Conservation (phyloP, 2,888 invertebrate species). For the Sinelater perroti region DNA sequence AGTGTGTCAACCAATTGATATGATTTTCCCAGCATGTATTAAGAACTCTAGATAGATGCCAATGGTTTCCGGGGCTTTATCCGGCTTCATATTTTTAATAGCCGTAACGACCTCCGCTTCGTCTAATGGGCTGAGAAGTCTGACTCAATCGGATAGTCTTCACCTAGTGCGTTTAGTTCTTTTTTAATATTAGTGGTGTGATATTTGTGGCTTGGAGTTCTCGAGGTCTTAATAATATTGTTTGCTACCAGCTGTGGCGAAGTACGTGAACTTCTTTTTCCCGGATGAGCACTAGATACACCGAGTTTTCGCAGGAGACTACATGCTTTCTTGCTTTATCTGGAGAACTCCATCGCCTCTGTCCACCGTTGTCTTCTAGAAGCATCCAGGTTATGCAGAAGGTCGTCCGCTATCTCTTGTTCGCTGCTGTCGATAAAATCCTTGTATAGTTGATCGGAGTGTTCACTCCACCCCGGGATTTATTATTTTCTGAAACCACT, state of each 20-base stretch:
- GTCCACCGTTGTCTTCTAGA: not conserved
- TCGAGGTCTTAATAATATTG: not conserved
- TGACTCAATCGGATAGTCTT: not conserved
- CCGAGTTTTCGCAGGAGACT: slow-evolving; percentile 25
- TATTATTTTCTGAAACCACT: slow-evolving; percentile 36
- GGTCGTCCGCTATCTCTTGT: not conserved
- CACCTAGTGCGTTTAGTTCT: not conserved
- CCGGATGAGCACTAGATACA: slow-evolving; percentile 1
- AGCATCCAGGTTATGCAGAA: slow-evolving; percentile 1
- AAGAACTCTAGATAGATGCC: not conserved
- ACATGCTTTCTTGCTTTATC: slow-evolving; percentile 32
- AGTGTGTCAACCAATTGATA: not conserved
- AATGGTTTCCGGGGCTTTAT: slow-evolving; percentile 1
- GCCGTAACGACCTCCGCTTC: not conserved
- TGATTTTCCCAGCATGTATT: no score
- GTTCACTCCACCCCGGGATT: slow-evolving; percentile 40
- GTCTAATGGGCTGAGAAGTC: not conserved
- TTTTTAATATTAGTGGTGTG: not conserved
- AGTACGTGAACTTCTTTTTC: no score
- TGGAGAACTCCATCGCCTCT: not conserved
- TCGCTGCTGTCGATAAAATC: not conserved
- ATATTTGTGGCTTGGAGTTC: not conserved
- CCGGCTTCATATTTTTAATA: not conserved
- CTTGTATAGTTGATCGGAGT: slow-evolving; percentile 20
- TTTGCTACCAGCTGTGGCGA: not conserved